These are phyloP conservation scores for Nicator chloris DNA, from an alignment of 2,113 vertebrate species.

Conservation along the genomic window DNA sequence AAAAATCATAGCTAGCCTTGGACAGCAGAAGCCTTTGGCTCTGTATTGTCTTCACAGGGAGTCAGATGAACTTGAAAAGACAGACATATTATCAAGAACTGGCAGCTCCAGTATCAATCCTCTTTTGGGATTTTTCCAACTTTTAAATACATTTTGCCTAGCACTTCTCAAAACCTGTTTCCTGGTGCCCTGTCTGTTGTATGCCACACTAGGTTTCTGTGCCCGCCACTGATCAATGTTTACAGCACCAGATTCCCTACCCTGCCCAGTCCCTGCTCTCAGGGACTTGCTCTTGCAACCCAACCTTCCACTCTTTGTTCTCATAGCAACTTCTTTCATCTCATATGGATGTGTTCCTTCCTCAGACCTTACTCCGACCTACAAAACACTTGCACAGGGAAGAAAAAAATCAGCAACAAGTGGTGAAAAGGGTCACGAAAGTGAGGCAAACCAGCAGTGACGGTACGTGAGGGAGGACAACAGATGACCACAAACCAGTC, in stretches of 20 bases:
- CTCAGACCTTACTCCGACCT: neutral
- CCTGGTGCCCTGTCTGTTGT: neutral
- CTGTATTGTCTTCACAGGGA: neutral
- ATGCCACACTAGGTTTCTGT: neutral
- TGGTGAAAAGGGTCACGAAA: neutral
- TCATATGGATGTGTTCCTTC: neutral
- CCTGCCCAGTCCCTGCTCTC: neutral
- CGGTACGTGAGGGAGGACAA: rapidly evolving
- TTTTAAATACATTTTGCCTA: neutral
- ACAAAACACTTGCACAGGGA: neutral
- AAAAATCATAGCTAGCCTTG: neutral
- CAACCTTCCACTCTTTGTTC: neutral
- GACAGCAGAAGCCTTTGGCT: neutral
- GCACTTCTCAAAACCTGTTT: neutral
- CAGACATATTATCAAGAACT: neutral
- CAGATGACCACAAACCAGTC: neutral
- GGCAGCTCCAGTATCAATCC: neutral
- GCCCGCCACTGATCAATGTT: neutral
- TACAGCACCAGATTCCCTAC: neutral
- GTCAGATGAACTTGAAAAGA: neutral
- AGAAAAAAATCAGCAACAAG: neutral
- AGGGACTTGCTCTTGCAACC: neutral
- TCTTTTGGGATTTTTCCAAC: neutral
- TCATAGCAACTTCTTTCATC: neutral
- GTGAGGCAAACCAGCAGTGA: neutral